These are phyloP conservation scores for Peribatodes rhomboidaria DNA, from an alignment of 2,888 invertebrate species.

Conservation along the genomic window DNA sequence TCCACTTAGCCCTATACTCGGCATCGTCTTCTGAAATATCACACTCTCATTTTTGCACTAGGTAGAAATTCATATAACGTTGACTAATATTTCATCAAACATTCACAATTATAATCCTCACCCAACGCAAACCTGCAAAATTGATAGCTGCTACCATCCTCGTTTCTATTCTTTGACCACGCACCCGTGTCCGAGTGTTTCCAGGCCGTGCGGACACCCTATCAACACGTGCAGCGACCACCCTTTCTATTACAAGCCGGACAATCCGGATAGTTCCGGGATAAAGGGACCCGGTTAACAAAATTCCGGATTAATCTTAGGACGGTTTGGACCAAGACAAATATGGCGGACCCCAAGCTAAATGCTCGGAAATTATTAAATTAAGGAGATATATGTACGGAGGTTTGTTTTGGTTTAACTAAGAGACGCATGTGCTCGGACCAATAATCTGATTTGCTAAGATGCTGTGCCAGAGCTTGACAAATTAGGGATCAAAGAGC, in stretches of 20 bases:
- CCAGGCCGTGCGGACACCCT: conserved; percentile 56
- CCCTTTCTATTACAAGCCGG: conserved; percentile 43
- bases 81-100: conserved; percentile 30
- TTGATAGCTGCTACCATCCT: conserved; percentile 46
- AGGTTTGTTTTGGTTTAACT: conserved; percentile 57
- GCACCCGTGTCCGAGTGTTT: conserved; percentile 59
- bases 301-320: conserved; percentile 80
- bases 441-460: conserved; percentile 31
- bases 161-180: conserved; percentile 35
- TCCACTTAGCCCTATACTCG: too few species aligned
- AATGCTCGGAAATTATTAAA: conserved; percentile 82
- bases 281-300: conserved; percentile 69
- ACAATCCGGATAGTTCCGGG: conserved; percentile 40
- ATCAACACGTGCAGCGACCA: conserved; percentile 52
- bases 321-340: conserved; percentile 81
- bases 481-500: conserved; percentile 31
- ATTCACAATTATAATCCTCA: conserved; percentile 41
- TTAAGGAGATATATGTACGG: conserved; percentile 70
- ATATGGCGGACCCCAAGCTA: conserved; percentile 75
- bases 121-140: conserved; percentile 46
- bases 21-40: too few species aligned
- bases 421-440: conserved; percentile 31
- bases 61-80: not conserved
- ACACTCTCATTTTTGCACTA: too few species aligned
- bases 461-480: conserved; percentile 19